Conservation (phyloP, 2,797 vertebrate genomes). For the Myotis pilosus region DNA sequence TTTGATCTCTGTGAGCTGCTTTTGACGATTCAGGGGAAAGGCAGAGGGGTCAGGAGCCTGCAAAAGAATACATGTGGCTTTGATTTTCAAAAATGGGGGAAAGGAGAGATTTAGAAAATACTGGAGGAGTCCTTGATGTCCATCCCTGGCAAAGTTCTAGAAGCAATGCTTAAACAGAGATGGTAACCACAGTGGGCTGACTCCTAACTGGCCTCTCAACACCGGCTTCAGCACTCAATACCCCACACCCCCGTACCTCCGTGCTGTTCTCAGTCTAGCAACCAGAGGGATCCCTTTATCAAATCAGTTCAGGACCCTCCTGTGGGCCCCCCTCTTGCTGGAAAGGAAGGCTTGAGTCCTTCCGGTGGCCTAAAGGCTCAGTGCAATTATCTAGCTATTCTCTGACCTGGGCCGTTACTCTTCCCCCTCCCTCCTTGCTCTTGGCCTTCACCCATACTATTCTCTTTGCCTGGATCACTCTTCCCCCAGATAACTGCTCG, state of each 20-base stretch:
- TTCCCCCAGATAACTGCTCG: background rate
- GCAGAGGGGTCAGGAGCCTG: background rate
- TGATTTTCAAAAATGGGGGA: background rate
- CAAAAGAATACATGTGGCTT: background rate
- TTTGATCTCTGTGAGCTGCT: background rate
- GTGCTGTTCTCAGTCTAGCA: background rate
- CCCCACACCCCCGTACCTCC: fast-evolving
- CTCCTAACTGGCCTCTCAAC: too few relatives aligned
- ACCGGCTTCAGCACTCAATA: background rate
- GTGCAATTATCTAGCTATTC: fast-evolving
- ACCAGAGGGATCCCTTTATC: background rate
- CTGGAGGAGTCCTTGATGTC: background rate
- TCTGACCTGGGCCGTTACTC: background rate
- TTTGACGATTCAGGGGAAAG: background rate
- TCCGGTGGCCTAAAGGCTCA: background rate
- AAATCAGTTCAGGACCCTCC: background rate
- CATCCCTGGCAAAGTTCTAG: background rate
- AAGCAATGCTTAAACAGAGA: background rate
- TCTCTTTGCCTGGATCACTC: background rate
- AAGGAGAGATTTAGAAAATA: background rate
- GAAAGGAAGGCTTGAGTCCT: background rate
- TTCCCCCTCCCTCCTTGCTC: background rate
- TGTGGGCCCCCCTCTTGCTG: background rate
- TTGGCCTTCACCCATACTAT: background rate
- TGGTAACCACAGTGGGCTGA: too few relatives aligned